Evolutionary conservation across 2,797 vertebrate genomes (phyloP).

Genomic region (Hippocampus kuda): DNA sequence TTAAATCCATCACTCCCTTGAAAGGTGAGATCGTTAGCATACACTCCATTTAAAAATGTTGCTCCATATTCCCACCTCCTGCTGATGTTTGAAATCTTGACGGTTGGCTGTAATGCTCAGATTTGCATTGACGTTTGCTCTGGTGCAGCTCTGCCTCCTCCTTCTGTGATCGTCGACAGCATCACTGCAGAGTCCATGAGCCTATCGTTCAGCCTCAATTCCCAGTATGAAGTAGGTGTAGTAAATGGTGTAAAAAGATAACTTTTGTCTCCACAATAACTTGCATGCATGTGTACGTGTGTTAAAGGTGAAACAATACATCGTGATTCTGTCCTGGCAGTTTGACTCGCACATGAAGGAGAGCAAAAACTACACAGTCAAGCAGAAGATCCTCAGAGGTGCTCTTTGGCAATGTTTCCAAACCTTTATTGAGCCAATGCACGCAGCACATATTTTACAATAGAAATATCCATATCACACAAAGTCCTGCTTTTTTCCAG

Average conservation of each 20-base stretch:
- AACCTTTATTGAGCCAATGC: not conserved
- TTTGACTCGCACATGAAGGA: slow-evolving; percentile 88
- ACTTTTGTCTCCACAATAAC: not conserved
- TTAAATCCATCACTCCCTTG: slow-evolving; percentile 80
- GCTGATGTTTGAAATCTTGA: not conserved
- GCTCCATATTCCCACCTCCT: slow-evolving; percentile 25
- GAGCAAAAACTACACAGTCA: slow-evolving; percentile 71
- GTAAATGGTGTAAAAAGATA: not conserved
- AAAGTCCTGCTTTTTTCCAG: too few relatives aligned
- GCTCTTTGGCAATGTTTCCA: slow-evolving; percentile 6
- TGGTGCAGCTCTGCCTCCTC: slow-evolving; percentile 76
- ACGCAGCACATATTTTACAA: not conserved
- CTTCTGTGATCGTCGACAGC: slow-evolving; percentile 72
- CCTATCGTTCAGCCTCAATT: slow-evolving; percentile 74
- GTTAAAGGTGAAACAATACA: slow-evolving; percentile 74
- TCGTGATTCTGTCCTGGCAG: slow-evolving; percentile 84
- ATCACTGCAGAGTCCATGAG: slow-evolving; percentile 69
- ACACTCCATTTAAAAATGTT: slow-evolving; percentile 1
- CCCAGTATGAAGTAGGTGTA: slow-evolving; percentile 66
- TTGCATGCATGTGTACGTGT: slow-evolving; percentile 2
- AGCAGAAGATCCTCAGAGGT: slow-evolving; percentile 71
- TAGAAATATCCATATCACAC: too few relatives aligned
- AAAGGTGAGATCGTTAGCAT: slow-evolving; percentile 63
- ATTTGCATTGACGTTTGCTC: not conserved
- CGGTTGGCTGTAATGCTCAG: not conserved